Evolutionary conservation across 2,888 invertebrate genomes (phyloP).

Genomic region (Monochamus alternatus): DNA sequence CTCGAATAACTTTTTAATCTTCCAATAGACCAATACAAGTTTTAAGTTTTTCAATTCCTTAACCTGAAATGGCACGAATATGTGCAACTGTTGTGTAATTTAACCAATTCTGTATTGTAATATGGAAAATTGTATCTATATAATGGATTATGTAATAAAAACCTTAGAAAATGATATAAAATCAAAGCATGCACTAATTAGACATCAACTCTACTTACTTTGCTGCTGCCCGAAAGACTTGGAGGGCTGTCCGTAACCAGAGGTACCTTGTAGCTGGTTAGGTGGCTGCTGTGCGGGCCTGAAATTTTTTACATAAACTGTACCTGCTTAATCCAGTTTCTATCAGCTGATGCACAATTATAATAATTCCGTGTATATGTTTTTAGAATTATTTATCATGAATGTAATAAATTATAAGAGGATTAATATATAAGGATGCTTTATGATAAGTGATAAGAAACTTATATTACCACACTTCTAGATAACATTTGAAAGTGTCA

Average conservation of each 20-base stretch:
- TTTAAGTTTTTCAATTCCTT: no score
- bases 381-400: background rate
- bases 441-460: background rate
- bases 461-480: background rate
- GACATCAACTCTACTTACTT: constrained; percentile 29
- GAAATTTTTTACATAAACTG: constrained; percentile 1
- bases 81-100: no score
- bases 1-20: no score
- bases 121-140: no score
- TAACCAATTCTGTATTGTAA: no score
- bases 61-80: no score
- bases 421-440: constrained; percentile 2
- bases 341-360: background rate
- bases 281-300: constrained; percentile 30
- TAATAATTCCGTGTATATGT: background rate
- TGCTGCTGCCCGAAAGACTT: constrained; percentile 18
- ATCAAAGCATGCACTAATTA: no score
- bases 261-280: constrained; percentile 30
- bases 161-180: no score
- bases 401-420: background rate
- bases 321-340: background rate
- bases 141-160: no score
- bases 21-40: no score
- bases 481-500: background rate
- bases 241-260: constrained; percentile 13